phyloP scores from a whole-genome alignment of 2,888 invertebrate species.

The Amiota minor region DNA sequence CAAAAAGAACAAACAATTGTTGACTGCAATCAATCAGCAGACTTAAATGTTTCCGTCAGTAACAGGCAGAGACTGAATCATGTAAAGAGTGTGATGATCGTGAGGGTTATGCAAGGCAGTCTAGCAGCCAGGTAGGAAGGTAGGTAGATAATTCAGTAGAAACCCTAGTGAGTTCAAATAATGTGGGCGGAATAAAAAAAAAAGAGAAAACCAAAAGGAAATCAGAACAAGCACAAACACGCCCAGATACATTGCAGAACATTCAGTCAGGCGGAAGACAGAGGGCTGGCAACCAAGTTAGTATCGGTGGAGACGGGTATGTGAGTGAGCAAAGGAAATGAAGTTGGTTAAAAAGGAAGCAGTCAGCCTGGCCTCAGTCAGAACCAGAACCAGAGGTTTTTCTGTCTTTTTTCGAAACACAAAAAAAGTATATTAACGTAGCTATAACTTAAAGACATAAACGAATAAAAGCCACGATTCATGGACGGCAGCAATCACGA shows the following conservation, averaged over 20 bases:
- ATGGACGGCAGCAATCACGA: slow-evolving; percentile 7
- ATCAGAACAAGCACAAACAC: slow-evolving; percentile 24
- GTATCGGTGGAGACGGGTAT: slow-evolving; percentile 19
- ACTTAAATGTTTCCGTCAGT: slow-evolving; percentile 62
- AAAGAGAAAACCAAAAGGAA: slow-evolving; percentile 7
- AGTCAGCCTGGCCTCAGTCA: not conserved
- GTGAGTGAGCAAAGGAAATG: not conserved
- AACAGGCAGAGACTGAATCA: not conserved
- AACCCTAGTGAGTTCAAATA: slow-evolving; percentile 2
- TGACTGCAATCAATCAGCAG: slow-evolving; percentile 67
- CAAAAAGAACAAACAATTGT: slow-evolving; percentile 64
- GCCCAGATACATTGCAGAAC: slow-evolving; percentile 12
- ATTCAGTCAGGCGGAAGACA: not conserved
- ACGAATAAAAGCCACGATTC: not conserved
- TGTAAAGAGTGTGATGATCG: not conserved
- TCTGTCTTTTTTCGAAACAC: not conserved
- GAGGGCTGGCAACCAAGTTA: not conserved
- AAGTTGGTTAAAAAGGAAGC: slow-evolving; percentile 17
- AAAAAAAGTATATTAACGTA: slow-evolving; percentile 22
- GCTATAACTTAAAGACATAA: slow-evolving; percentile 24
- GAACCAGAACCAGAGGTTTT: not conserved
- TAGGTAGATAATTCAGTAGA: not conserved
- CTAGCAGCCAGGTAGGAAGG: too few species aligned
- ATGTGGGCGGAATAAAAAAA: slow-evolving; percentile 4
- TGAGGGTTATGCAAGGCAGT: not conserved